A percentile compares a stretch with the other conserved stretches of the same genome.
Conservation (phyloP, 1,140 invertebrate genomes). For the Sinella curviseta region DNA sequence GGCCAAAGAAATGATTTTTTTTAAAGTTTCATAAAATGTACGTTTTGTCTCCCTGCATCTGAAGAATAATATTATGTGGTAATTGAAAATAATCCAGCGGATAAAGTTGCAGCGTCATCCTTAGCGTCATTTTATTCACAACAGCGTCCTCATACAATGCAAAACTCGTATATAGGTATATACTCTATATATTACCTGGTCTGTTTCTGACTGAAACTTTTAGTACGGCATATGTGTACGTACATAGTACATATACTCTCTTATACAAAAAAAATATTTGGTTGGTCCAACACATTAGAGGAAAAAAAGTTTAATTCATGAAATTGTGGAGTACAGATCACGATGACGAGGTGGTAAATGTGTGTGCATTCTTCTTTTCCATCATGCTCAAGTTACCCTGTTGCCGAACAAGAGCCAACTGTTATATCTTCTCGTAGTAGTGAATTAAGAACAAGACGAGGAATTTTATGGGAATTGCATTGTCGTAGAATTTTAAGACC, state of each 20-base stretch:
- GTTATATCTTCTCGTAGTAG: too few relatives aligned
- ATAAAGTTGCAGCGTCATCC: background rate
- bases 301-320: background rate
- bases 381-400: background rate
- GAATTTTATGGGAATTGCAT: background rate
- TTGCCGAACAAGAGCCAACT: background rate
- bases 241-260: too few relatives aligned
- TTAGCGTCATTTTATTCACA: background rate
- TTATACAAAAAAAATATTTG: background rate
- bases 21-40: background rate
- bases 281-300: background rate
- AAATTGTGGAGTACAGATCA: background rate
- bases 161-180: too few relatives aligned
- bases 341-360: background rate
- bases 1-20: background rate
- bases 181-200: too few relatives aligned
- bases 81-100: background rate
- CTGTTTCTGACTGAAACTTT: too few relatives aligned
- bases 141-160: too few relatives aligned
- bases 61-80: background rate
- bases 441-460: background rate
- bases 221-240: too few relatives aligned
- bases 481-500: background rate
- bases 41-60: background rate
- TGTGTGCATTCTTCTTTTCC: background rate